phyloP scores from a whole-genome alignment of 2,113 vertebrate species.

The Chiloscyllium plagiosum region DNA sequence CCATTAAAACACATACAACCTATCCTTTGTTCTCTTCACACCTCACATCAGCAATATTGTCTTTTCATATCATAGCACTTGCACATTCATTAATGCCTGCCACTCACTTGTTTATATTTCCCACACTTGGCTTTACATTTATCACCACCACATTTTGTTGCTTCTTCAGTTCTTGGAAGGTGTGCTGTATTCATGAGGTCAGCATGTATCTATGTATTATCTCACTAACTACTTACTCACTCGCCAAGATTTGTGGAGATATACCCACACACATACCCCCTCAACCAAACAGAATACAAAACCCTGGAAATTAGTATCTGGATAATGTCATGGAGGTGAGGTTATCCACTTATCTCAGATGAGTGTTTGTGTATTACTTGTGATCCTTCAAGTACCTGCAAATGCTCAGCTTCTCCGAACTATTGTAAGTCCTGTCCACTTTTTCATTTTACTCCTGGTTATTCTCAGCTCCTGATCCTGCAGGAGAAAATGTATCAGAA shows the following conservation, averaged over 20 bases:
- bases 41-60: neutral
- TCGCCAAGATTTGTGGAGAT: neutral
- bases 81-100: neutral
- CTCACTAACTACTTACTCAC: neutral
- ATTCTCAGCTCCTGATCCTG: neutral
- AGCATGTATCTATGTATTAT: neutral
- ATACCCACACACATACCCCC: too few relatives aligned
- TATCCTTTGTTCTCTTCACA: neutral
- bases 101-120: neutral
- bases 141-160: neutral
- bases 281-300: neutral
- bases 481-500: neutral
- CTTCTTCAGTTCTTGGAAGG: too few relatives aligned
- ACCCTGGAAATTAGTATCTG: neutral
- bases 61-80: neutral
- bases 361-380: neutral
- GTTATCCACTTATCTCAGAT: neutral
- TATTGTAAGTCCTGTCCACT: neutral
- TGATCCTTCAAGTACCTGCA: neutral
- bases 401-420: neutral
- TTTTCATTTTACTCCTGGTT: neutral
- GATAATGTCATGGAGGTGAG: neutral
- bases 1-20: neutral
- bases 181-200: neutral
- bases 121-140: neutral